phyloP scores from a whole-genome alignment of 2,888 invertebrate species.

The Ommatoiulus sabulosus region DNA sequence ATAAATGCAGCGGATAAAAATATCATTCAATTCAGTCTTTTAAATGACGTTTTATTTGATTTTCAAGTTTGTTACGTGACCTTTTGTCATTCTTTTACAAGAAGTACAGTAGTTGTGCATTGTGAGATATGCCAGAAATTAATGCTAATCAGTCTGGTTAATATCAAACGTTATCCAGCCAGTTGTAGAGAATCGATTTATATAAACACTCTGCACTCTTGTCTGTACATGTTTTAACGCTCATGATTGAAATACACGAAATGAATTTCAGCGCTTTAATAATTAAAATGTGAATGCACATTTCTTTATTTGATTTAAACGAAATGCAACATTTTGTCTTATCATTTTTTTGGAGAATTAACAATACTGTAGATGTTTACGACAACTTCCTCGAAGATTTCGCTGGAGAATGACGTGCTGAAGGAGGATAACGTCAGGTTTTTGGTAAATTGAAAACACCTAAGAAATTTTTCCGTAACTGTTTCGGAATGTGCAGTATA shows the following conservation, averaged over 20 bases:
- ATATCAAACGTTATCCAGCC: neutral
- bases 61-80: neutral
- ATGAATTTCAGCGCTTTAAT: constrained; percentile 41
- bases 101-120: neutral
- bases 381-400: neutral
- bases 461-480: too few species aligned
- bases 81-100: neutral
- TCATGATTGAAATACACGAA: constrained; percentile 48
- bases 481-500: too few species aligned
- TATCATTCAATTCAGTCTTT: neutral
- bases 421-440: neutral
- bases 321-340: neutral
- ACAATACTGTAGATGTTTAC: neutral
- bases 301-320: neutral
- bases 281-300: constrained; percentile 42
- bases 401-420: neutral
- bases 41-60: neutral
- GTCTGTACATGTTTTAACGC: constrained; percentile 29
- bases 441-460: neutral
- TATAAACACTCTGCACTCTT: constrained; percentile 20
- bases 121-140: neutral
- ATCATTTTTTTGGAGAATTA: neutral
- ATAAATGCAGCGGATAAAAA: neutral
- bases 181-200: neutral
- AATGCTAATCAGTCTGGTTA: neutral